Evolutionary conservation across 64 coral and sea anemone species (phyloP).

Genomic region (Montipora capricornis): DNA sequence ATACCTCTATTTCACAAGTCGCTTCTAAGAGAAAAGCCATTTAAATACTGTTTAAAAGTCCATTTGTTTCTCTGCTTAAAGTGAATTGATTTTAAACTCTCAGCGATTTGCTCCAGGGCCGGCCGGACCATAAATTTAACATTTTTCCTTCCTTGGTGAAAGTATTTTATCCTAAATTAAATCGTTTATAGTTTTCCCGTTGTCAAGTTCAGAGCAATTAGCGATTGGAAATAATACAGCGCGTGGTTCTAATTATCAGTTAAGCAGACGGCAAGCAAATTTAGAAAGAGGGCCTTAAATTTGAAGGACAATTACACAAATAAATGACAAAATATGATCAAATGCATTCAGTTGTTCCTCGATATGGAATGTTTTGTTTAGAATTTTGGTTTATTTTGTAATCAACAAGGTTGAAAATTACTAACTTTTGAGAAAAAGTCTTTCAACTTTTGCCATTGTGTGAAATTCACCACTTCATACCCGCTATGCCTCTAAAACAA

Average conservation of each 20-base stretch:
- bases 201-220: constrained; percentile 84
- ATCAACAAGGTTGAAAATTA: constrained; percentile 17
- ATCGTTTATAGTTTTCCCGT: constrained; percentile 77
- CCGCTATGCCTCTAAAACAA: not conserved
- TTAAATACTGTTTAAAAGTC: not conserved
- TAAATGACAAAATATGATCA: constrained; percentile 52
- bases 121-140: constrained; percentile 26
- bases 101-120: not conserved
- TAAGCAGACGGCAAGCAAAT: constrained; percentile 53
- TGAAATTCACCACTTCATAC: constrained; percentile 4
- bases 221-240: constrained; percentile 70
- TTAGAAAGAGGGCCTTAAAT: constrained; percentile 48
- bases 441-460: not conserved
- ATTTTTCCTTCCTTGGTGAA: constrained; percentile 29
- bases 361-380: not conserved
- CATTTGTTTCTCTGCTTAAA: not conserved
- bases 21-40: not conserved
- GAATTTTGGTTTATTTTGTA: not conserved
- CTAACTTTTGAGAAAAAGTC: not conserved
- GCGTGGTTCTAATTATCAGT: constrained; percentile 84
- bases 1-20: not conserved
- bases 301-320: constrained; percentile 70
- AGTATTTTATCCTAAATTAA: constrained; percentile 68
- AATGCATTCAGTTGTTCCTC: constrained; percentile 53
- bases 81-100: not conserved